phyloP scores from a whole-genome alignment of 2,797 vertebrate species.

The Dicrostonyx torquatus region DNA sequence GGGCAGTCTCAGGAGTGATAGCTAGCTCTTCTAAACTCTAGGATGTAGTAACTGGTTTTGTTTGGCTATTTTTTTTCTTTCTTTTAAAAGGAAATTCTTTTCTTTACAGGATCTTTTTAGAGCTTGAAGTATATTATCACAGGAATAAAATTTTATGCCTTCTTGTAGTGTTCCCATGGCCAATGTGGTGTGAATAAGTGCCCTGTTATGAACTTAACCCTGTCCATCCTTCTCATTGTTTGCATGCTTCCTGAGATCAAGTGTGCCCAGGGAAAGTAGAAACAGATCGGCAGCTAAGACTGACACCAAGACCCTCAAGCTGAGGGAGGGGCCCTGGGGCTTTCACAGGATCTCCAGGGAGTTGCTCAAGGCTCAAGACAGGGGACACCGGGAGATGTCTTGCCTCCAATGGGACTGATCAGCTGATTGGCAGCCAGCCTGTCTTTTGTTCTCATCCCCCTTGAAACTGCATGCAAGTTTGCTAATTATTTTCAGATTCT shows the following conservation, averaged over 20 bases:
- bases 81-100: slow-evolving; percentile 70
- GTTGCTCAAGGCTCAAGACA: not conserved
- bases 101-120: slow-evolving; percentile 70
- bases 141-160: slow-evolving; percentile 84
- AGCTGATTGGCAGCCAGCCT: slow-evolving; percentile 38
- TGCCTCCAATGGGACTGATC: slow-evolving; percentile 54
- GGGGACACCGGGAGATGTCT: not conserved
- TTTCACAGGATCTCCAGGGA: slow-evolving; percentile 63
- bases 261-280: slow-evolving; percentile 53
- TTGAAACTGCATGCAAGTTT: slow-evolving; percentile 40
- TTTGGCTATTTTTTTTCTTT: slow-evolving; percentile 51
- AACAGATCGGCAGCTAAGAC: slow-evolving; percentile 15
- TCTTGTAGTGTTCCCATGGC: slow-evolving; percentile 82
- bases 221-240: slow-evolving; percentile 73
- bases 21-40: not conserved
- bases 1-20: not conserved
- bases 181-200: slow-evolving; percentile 84
- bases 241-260: slow-evolving; percentile 58
- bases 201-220: slow-evolving; percentile 82
- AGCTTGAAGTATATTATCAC: slow-evolving; percentile 76
- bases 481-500: slow-evolving; percentile 56
- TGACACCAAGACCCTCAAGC: not conserved
- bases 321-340: slow-evolving; percentile 52
- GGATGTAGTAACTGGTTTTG: slow-evolving; percentile 49
- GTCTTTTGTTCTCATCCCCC: slow-evolving; percentile 70